Percentiles rank a stretch among this genome's conserved stretches.
Conservation (phyloP, 1,140 invertebrate species). For the Papilio aristodemus region DNA sequence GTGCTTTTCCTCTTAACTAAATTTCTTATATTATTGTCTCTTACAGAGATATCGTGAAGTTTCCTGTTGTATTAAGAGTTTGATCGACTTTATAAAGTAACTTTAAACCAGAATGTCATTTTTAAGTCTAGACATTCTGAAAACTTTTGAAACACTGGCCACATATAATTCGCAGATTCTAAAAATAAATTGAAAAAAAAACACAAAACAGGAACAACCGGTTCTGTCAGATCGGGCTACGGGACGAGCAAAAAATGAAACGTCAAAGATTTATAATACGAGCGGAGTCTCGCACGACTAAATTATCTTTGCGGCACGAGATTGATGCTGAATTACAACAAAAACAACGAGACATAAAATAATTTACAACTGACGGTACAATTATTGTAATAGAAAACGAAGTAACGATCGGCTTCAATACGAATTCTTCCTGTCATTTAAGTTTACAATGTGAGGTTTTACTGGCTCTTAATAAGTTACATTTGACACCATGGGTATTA, state of each 20-base stretch:
- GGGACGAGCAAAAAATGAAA: conserved; percentile 8
- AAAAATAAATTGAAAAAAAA: conserved; percentile 6
- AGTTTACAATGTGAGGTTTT: neutral
- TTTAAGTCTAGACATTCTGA: neutral
- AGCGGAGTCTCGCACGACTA: conserved; percentile 19
- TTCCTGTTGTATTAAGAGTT: too few species aligned
- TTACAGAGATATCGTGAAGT: too few species aligned
- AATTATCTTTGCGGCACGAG: conserved; percentile 25
- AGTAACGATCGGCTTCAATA: neutral
- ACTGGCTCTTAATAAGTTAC: too few species aligned
- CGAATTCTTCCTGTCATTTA: neutral
- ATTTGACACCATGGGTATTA: too few species aligned
- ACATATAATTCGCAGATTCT: neutral
- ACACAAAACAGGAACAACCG: conserved; percentile 19
- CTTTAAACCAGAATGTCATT: neutral
- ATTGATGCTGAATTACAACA: conserved; percentile 20
- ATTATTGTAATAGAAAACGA: conserved; percentile 9
- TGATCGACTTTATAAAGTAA: too few species aligned
- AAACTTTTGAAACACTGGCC: conserved; percentile 1
- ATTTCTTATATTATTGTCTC: too few species aligned
- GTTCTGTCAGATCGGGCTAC: conserved; percentile 12
- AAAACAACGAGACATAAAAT: conserved; percentile 4
- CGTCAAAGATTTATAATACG: conserved; percentile 25
- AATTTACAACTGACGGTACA: conserved; percentile 7
- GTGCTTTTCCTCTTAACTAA: too few species aligned